Percentiles rank a stretch among this genome's conserved stretches.
Conservation (phyloP, 92 coral and sea anemone species). For the Ricordea florida region DNA sequence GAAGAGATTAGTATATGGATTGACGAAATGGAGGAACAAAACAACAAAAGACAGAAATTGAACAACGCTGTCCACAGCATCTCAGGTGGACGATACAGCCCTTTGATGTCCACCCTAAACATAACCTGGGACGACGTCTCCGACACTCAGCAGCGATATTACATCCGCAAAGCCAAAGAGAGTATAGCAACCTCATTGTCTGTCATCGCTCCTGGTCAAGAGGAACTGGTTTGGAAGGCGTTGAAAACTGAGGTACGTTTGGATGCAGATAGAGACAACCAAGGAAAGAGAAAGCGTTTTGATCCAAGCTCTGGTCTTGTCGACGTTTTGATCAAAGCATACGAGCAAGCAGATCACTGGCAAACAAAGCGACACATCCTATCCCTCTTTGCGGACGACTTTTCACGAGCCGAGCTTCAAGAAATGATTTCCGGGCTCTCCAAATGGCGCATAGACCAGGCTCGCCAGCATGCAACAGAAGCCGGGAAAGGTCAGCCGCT, state of each 20-base stretch:
- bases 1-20: conserved; percentile 46
- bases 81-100: conserved; percentile 45
- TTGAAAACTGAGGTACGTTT: conserved; percentile 10
- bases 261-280: conserved; percentile 15
- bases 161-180: conserved; percentile 50
- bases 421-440: conserved; percentile 33
- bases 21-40: conserved; percentile 50
- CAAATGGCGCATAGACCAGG: conserved; percentile 58
- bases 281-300: conserved; percentile 27
- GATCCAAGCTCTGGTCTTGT: conserved; percentile 23
- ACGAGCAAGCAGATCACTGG: conserved; percentile 44
- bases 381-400: conserved; percentile 65
- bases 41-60: conserved; percentile 38
- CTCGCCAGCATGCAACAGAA: conserved; percentile 50
- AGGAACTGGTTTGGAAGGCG: conserved; percentile 29
- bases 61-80: conserved; percentile 33
- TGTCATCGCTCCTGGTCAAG: conserved; percentile 53
- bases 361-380: conserved; percentile 49
- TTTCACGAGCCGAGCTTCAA: conserved; percentile 54
- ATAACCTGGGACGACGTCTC: conserved; percentile 42
- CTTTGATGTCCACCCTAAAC: conserved; percentile 48
- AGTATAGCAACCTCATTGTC: conserved; percentile 28
- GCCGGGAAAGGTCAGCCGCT: conserved; percentile 29
- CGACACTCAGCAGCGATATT: conserved; percentile 52
- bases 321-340: conserved; percentile 20